Evolutionary conservation across 1,140 invertebrate genomes (phyloP), one percentile per base, ranked within the genome.

Genomic region (Sitophilus oryzae): DNA sequence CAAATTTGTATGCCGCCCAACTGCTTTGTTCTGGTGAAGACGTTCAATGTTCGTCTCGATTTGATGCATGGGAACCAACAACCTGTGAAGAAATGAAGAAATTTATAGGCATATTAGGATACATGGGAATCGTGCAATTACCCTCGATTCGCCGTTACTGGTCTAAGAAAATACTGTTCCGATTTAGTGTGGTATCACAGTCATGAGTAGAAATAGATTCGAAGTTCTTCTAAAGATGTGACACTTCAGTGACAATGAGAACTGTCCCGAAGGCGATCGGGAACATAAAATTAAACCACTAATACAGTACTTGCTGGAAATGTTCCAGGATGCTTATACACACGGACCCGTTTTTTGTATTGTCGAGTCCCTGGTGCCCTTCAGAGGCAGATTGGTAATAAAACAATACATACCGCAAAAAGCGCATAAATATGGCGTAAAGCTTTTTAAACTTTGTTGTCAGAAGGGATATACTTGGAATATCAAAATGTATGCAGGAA

Each of bases 331-430:
- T 3, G 21, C 55, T 10, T 55, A 40, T 19, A 52, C 47, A 25
- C 48, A 41, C n/a, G 47, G 47, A 10, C 40, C 44, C 23, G 52
- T 36, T 18, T 48, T 53, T n/a, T 61, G 61, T 55, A 58, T 70
- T 48, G 67, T 71, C 59, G 65, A 72, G 60, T 61, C 61, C 10
- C 56, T 70, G 53, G 44, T 72, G 42, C 66, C 68, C 38, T 72
- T 68, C 42, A 42, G 58, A 42, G 66, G 68, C 10, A 15, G 50
- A 19, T 23, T 58, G 3, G 3, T 41, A 4, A 40, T 52, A 23
- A 46, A 37, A 36, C 50, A 58, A 40, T 58, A 58, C 36, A 44
- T 37, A 15, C 38, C 38, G n/a, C 23, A 44, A 21, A 53, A 58
- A 30, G 8, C 14, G 20, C 51, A 58, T 22, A 53, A 58, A 34